Base-by-base conservation (phyloP, 1,140 invertebrate species). In the Choristoneura fumiferana region DNA sequence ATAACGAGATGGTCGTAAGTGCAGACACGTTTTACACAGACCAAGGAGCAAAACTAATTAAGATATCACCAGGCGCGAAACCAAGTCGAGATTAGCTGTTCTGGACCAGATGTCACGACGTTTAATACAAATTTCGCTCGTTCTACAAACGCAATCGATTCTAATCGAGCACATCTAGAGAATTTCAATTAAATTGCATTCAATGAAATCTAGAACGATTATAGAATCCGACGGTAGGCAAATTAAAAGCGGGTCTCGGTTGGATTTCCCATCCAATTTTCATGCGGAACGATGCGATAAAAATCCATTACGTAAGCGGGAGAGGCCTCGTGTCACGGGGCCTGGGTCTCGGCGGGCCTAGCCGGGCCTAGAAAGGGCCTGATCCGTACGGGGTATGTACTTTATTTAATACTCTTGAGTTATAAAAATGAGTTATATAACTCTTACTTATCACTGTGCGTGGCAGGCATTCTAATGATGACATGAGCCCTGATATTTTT, bases 111-210 rank as follows among this genome's bases (percentile, higher is more conserved):
- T 54, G 52, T 36, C 52, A 36, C 52, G 34, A 35, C 29, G 29
- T 54, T 54, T 54, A 34, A 54, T 57, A 54, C 53, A 56, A 61
- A 49, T 61, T 57, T 36, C 53, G 40, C 12, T 33, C 18, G 34
- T 56, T 39, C 57, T 53, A n/a, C n/a, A n/a, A 56, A 54, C 57
- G 36, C 55, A 39, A 54, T 69, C 61, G 53, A 61, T 66, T 60
- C 58, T 59, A 69, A 63, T 63, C 61, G 59, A 59, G 36, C 49
- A 59, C 22, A 59, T 34, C 45, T 56, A 37, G 57, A 74, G 78
- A 80, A 85, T 80, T 81, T 70, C 75, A 80, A 79, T 84, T 85
- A 78, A 83, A 84, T 84, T 80, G 79, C 78, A 81, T 84, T 81
- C 71, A 81, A 76, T 78, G 79, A 82, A 83, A 87, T 82, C 81